Evolutionary conservation across 2,888 invertebrate species (phyloP).

Genomic region (Micoletzkya japonica): DNA sequence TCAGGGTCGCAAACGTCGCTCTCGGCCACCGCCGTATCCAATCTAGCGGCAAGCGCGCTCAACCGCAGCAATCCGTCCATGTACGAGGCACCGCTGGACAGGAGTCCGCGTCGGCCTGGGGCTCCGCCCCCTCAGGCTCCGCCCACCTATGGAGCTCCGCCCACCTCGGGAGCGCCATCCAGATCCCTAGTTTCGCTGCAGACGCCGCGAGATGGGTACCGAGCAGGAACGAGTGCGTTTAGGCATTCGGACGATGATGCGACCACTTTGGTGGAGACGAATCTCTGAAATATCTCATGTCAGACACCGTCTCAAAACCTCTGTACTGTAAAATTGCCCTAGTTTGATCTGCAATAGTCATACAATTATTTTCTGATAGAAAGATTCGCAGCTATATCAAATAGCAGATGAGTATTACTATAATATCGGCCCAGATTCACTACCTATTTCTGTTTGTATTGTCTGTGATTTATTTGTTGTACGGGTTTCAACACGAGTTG

Average conservation of each 20-base stretch:
- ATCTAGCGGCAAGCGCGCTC: slow-evolving; percentile 6
- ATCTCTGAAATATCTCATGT: slow-evolving; percentile 22
- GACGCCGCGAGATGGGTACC: neutral
- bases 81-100: slow-evolving; percentile 25
- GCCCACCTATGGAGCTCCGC: neutral
- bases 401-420: no score
- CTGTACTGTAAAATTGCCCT: no score
- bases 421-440: no score
- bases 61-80: slow-evolving; percentile 21
- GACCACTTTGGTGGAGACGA: slow-evolving; percentile 24
- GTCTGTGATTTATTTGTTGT: no score
- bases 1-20: slow-evolving; percentile 10
- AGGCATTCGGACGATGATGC: slow-evolving; percentile 18
- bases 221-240: slow-evolving; percentile 8
- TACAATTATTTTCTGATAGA: no score
- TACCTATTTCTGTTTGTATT: no score
- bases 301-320: no score
- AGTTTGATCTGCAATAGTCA: no score
- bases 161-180: neutral
- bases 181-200: slow-evolving; percentile 10
- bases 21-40: slow-evolving; percentile 8
- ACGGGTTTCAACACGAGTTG: no score
- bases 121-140: neutral
- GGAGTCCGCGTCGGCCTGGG: slow-evolving; percentile 2
- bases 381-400: no score